Evolutionary conservation across 64 coral and sea anemone species (phyloP).

Genomic region (Exaiptasia diaphana): DNA sequence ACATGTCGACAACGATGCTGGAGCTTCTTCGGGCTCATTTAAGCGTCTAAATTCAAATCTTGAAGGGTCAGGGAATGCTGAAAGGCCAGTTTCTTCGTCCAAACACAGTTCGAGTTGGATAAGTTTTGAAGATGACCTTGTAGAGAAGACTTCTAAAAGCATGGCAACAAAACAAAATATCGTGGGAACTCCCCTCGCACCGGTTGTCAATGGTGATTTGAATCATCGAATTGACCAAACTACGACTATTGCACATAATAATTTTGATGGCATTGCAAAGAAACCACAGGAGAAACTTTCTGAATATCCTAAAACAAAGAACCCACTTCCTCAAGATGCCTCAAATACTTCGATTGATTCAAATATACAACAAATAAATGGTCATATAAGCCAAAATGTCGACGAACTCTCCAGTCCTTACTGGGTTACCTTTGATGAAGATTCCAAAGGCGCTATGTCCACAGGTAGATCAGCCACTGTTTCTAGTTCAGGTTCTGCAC

Average conservation of each 20-base stretch:
- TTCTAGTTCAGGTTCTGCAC: neutral
- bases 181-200: neutral
- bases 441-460: neutral
- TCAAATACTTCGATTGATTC: neutral
- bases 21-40: neutral
- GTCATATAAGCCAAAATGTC: conserved; percentile 1
- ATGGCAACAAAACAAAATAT: neutral
- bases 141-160: neutral
- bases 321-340: neutral
- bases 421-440: conserved; percentile 12
- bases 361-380: neutral
- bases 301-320: neutral
- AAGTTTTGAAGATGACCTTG: conserved; percentile 10
- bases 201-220: conserved; percentile 19
- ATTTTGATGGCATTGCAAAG: neutral
- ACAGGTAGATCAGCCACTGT: neutral
- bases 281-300: neutral
- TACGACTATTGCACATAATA: too few species aligned
- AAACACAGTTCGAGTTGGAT: neutral
- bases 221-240: neutral
- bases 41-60: neutral
- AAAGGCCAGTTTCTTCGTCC: neutral
- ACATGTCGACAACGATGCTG: neutral
- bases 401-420: neutral
- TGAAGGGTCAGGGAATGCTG: neutral